Conservation (phyloP, 2,797 vertebrate genomes). For the Pangasius sanitwongsei region DNA sequence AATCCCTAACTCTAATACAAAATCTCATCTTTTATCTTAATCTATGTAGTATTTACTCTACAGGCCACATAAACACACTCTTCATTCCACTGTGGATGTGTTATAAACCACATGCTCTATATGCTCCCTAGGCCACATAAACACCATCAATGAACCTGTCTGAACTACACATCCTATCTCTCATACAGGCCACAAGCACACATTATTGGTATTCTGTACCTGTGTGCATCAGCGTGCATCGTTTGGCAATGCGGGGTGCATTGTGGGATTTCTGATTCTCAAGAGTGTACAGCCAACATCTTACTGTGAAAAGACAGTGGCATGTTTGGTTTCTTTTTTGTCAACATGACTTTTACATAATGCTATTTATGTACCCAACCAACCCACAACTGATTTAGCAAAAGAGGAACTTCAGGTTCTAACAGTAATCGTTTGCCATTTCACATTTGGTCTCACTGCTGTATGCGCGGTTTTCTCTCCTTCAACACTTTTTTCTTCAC, state of each 20-base stretch:
- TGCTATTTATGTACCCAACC: conserved; percentile 19
- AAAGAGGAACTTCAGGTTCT: conserved; percentile 28
- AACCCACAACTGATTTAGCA: background rate
- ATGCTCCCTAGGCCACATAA: too few relatives aligned
- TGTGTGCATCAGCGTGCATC: background rate
- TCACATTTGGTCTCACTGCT: background rate
- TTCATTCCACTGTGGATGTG: background rate
- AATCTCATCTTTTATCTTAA: background rate
- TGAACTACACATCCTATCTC: background rate
- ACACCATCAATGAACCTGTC: background rate
- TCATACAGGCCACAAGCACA: background rate
- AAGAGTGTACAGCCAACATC: background rate
- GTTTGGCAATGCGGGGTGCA: background rate
- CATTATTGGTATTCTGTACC: background rate
- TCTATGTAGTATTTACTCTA: background rate
- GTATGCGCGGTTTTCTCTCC: background rate
- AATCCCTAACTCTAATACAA: background rate
- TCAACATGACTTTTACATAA: background rate
- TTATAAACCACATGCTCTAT: background rate
- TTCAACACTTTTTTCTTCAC: background rate
- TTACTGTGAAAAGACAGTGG: background rate
- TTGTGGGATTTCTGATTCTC: conserved; percentile 6
- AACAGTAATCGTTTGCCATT: background rate
- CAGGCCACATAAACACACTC: background rate
- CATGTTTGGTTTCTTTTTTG: background rate